Conservation (phyloP, 1,140 invertebrate genomes). For the Marisa cornuarietis region DNA sequence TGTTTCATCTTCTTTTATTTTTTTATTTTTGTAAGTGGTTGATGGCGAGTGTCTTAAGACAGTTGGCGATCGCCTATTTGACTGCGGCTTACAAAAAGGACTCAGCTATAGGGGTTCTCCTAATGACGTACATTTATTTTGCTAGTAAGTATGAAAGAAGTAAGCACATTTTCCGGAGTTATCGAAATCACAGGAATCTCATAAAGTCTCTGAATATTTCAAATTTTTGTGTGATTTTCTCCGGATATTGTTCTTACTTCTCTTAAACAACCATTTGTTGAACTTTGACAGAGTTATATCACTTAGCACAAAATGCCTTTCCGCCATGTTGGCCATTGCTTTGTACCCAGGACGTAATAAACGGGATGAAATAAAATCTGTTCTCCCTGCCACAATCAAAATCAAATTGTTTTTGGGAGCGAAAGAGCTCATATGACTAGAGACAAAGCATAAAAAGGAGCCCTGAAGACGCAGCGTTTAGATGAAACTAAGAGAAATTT, state of each 20-base stretch:
- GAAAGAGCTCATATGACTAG: too few relatives aligned
- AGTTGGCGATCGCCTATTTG: neutral
- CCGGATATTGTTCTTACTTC: neutral
- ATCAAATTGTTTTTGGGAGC: too few relatives aligned
- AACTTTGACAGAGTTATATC: neutral
- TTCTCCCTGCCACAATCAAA: too few relatives aligned
- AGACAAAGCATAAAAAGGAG: neutral
- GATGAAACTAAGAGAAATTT: neutral
- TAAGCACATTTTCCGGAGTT: too few relatives aligned
- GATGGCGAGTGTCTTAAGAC: neutral
- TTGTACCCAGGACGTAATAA: too few relatives aligned
- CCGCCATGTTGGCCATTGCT: too few relatives aligned
- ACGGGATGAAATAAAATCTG: too few relatives aligned
- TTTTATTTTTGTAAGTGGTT: neutral
- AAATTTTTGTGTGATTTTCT: neutral
- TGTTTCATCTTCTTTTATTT: neutral
- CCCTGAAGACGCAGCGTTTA: neutral
- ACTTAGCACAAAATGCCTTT: too few relatives aligned
- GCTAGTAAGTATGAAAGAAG: neutral
- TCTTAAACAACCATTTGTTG: neutral
- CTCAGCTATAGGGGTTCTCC: neutral
- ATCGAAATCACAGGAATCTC: too few relatives aligned
- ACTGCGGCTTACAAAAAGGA: conserved; percentile 2
- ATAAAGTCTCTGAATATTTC: neutral
- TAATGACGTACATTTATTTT: too few relatives aligned